Percentiles rank a stretch among this genome's conserved stretches.
Evolutionary conservation across 92 coral and sea anemone genomes (phyloP).

Genomic region (Phenganax stokvisi): DNA sequence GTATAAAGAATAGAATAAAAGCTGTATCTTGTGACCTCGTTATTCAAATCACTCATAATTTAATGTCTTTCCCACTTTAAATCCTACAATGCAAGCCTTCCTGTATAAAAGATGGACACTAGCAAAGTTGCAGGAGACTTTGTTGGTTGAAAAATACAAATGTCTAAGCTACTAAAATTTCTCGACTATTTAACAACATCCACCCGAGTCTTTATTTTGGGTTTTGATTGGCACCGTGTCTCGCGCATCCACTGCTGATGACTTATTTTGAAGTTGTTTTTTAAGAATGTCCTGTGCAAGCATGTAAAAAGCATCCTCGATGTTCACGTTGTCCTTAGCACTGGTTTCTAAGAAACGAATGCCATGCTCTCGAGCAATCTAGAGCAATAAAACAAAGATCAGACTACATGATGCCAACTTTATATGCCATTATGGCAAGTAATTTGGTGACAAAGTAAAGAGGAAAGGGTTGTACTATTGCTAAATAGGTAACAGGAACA

Average conservation of each 20-base stretch:
- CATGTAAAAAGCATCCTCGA: conserved; percentile 84
- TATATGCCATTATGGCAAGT: neutral
- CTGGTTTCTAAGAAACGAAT: conserved; percentile 96
- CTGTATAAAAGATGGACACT: too few relatives aligned
- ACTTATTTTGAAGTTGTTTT: conserved; percentile 64
- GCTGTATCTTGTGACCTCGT: too few relatives aligned
- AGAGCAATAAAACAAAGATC: neutral
- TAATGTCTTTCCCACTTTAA: too few relatives aligned
- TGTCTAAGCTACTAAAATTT: neutral
- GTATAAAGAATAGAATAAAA: too few relatives aligned
- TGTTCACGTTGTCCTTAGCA: conserved; percentile 89
- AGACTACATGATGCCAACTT: too few relatives aligned
- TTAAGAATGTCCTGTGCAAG: conserved; percentile 93
- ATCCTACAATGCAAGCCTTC: too few relatives aligned
- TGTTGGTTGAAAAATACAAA: conserved; percentile 15
- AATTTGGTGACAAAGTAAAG: neutral
- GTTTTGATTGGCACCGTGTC: conserved; percentile 29
- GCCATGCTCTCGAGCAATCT: conserved; percentile 98
- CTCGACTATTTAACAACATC: conserved; percentile 19
- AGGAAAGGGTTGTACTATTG: neutral
- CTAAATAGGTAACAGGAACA: too few relatives aligned
- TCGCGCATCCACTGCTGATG: conserved; percentile 16
- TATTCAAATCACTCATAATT: too few relatives aligned
- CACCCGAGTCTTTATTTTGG: conserved; percentile 22
- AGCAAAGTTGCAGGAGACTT: neutral